Evolutionary conservation across 2,797 vertebrate species (phyloP), one percentile per base, ranked within the genome.

Genomic region (Rhodeus uyekii): DNA sequence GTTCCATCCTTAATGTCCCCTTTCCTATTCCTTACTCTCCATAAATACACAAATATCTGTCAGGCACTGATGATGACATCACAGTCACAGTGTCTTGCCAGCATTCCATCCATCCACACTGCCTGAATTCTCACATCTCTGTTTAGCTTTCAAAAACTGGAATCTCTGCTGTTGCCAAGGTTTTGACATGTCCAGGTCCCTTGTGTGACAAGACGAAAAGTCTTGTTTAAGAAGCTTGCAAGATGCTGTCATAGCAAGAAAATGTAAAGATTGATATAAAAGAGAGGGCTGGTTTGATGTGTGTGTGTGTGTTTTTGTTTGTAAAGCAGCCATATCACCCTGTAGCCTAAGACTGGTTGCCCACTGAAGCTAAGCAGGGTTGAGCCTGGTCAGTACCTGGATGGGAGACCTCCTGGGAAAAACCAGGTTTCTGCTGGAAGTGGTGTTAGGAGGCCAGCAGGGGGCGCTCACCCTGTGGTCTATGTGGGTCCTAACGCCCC

Each of bases 31-130:
- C 27, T 68, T 69, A 7, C 14, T 69, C 36, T 36, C 64, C 8
- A 65, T 83, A 83, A 73, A 78, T 44, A 73, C 39, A 83, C 68
- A 73, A 72, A 83, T 44, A 83, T 38, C 36, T 36, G 32, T 71
- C 32, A 63, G 34, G n/a, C 24, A 1, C 46, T 79, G 27, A 65
- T 73, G 68, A 64, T 71, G 76, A 68, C 61, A 82, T 76, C 79
- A 73, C 36, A 68, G n/a, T 81, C 78, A 79, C 29, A 12, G 77
- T 55, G 29, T 44, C 7, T 13, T 48, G 39, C 44, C 22, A 19
- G 13, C 78, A 75, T 75, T 67, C 63, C n/a, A 46, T 65, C 63
- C 34, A 5, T 36, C n/a, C 10, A 29, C 9, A 1, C 74, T 63
- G 18, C 48, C 64, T 72, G 22, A 46, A 64, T 50, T 74, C 39